Evolutionary conservation across 2,888 invertebrate genomes (phyloP), one percentile per base, ranked within the genome.

Genomic region (Diaprepes abbreviatus): DNA sequence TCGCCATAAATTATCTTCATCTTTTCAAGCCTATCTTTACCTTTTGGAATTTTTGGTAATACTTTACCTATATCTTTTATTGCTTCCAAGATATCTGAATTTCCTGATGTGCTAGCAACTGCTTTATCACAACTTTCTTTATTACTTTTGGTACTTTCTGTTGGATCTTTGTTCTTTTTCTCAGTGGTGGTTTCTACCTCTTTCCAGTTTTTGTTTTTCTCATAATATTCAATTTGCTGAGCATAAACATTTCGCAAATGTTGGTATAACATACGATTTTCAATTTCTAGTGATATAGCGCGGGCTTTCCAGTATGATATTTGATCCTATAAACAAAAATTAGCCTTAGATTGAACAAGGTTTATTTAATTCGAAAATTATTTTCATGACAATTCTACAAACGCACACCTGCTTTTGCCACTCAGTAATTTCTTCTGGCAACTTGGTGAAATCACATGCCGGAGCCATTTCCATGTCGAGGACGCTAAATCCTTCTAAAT

Each of bases 1-100:
- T 87, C 84, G 0, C 93, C 93, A 81, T 93, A 93, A 14, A 92
- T 80, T 66, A 85, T 81, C 74, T 85, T 83, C 73, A 87, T 85
- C 73, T 84, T 83, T 50, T 74, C 73, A 12, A 72, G 75, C 70
- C 83, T 83, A 58, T 85, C 82, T 52, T 82, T 81, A 3, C 80
- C 80, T 77, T 81, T 19, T 70, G 78, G 75, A 58, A 74, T 63
- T 64, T 77, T 73, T 10, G 82, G 80, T 3, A 12, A 78, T 75
- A 85, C 84, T 69, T 85, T 84, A 76, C 84, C 85, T 24, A 33
- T 62, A n/a, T 62, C 54, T 16, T 70, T 55, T 21, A 35, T 43
- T 43, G 52, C 28, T 17, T 74, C 73, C 35, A 52, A 38, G 48
- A 55, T 33, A 16, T 74, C 73, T 35, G 40, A 38, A n/a, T 59